These are phyloP conservation scores for Carabus problematicus DNA, from an alignment of 2,888 invertebrate genomes.

Conservation along the genomic window DNA sequence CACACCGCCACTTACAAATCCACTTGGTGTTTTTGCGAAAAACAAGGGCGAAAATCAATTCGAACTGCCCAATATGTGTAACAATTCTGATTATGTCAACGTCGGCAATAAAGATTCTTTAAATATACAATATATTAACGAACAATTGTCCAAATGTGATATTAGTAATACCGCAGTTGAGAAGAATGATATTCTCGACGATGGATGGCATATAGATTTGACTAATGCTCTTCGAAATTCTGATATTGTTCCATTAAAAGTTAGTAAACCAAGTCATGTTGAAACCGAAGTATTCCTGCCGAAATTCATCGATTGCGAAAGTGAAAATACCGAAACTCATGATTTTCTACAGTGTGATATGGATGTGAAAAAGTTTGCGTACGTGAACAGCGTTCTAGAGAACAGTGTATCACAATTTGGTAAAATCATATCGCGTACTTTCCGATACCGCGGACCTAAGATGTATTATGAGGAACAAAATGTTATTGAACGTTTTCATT, in stretches of 20 bases:
- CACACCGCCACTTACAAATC: too few species aligned
- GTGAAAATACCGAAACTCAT: slow-evolving; percentile 40
- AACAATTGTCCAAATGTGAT: background rate
- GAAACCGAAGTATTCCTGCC: slow-evolving; percentile 53
- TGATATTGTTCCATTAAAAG: slow-evolving; percentile 47
- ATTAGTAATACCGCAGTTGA: slow-evolving; percentile 19
- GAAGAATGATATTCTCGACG: slow-evolving; percentile 2
- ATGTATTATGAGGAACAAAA: slow-evolving; percentile 40
- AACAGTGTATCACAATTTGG: slow-evolving; percentile 61
- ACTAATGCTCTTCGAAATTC: slow-evolving; percentile 55
- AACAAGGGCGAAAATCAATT: background rate
- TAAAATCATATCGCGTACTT: slow-evolving; percentile 60
- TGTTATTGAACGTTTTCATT: slow-evolving; percentile 61
- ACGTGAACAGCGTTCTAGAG: slow-evolving; percentile 44
- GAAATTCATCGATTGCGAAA: slow-evolving; percentile 54
- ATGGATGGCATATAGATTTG: slow-evolving; percentile 58
- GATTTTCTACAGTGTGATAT: slow-evolving; percentile 49
- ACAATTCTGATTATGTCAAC: background rate
- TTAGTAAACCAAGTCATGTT: slow-evolving; percentile 28
- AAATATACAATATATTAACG: background rate
- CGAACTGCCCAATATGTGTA: background rate
- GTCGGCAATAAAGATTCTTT: background rate
- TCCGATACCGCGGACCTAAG: slow-evolving; percentile 46
- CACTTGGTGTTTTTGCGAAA: too few species aligned
- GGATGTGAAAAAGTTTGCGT: slow-evolving; percentile 49